Percentiles rank a stretch among this genome's conserved stretches.
These are phyloP conservation scores for Schrankia costaestrigalis DNA, from an alignment of 2,888 invertebrate genomes.

Conservation along the genomic window DNA sequence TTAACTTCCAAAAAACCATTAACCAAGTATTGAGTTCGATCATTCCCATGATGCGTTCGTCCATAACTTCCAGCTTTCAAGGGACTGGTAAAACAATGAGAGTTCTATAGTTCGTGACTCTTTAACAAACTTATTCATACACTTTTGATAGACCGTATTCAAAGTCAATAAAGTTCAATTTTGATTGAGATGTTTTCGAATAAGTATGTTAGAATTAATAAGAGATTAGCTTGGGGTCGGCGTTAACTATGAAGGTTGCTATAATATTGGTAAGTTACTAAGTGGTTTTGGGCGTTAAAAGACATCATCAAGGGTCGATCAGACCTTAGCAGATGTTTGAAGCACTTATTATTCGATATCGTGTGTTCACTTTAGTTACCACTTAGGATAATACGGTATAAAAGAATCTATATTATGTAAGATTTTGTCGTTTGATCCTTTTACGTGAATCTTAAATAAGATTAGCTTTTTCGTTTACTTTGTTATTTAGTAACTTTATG, in stretches of 20 bases:
- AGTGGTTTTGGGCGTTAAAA: constrained; percentile 38
- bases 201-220: constrained; percentile 34
- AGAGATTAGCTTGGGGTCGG: constrained; percentile 37
- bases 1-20: constrained; percentile 28
- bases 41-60: constrained; percentile 32
- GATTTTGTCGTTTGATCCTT: too few species aligned
- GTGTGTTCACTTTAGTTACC: constrained; percentile 15
- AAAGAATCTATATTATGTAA: too few species aligned
- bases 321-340: constrained; percentile 26
- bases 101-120: constrained; percentile 34
- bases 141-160: background rate
- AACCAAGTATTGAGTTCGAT: constrained; percentile 26
- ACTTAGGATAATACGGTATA: constrained; percentile 7
- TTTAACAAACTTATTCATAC: constrained; percentile 16
- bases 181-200: background rate
- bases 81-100: constrained; percentile 41
- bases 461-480: too few species aligned
- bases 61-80: constrained; percentile 31
- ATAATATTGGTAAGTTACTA: constrained; percentile 39
- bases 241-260: constrained; percentile 34
- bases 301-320: constrained; percentile 34
- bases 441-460: too few species aligned
- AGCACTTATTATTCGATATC: constrained; percentile 19
- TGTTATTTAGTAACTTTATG: too few species aligned
- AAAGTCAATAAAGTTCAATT: background rate